Evolutionary conservation across 35 echinoderm and acorn worm genomes (phyloP).

Genomic region (Apostichopus parvimensis): DNA sequence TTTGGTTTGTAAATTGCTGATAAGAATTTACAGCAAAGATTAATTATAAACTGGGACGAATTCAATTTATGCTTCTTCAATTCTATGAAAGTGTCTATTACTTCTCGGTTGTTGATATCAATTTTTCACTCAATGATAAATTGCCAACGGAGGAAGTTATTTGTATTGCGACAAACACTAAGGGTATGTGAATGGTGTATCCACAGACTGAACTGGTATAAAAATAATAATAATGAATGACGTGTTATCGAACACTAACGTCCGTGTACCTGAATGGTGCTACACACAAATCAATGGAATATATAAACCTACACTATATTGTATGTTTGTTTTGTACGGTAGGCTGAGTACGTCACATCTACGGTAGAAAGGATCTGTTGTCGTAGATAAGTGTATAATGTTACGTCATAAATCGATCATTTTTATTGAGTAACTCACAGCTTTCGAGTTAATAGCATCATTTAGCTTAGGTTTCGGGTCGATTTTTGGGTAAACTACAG

Average conservation of each 20-base stretch:
- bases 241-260: neutral
- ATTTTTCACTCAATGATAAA: no score
- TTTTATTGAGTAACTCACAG: neutral
- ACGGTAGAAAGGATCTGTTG: neutral
- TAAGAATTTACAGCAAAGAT: no score
- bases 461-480: neutral
- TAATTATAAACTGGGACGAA: no score
- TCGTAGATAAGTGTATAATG: neutral
- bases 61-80: no score
- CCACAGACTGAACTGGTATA: no score
- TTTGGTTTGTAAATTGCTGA: no score
- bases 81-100: no score
- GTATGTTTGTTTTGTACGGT: conserved; percentile 7
- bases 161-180: no score
- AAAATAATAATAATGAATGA: no score
- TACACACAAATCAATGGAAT: neutral
- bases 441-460: neutral
- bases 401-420: neutral
- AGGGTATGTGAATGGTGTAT: no score
- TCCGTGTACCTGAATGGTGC: neutral
- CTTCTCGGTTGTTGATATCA: no score
- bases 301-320: neutral
- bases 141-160: no score
- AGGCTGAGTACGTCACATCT: neutral
- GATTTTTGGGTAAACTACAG: neutral